phyloP scores from a whole-genome alignment of 2,888 invertebrate species.

The Agrotis exclamationis region DNA sequence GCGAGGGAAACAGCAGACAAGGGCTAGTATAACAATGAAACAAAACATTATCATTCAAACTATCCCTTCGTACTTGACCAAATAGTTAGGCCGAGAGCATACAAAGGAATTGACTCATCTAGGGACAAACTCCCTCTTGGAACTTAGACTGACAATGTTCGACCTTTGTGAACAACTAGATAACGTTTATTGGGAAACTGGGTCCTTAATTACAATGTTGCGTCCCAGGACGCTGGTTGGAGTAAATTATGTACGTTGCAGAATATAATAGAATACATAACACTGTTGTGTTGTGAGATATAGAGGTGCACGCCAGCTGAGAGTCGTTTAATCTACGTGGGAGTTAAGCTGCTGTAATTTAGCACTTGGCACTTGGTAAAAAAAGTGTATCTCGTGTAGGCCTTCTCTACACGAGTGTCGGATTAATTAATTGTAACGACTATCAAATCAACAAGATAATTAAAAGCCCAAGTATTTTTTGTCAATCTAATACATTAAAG shows the following conservation, averaged over 20 bases:
- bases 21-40: background rate
- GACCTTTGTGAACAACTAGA: conserved; percentile 55
- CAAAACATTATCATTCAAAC: conserved; percentile 17
- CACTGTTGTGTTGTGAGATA: background rate
- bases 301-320: background rate
- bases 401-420: too few relatives aligned
- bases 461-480: too few relatives aligned
- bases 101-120: conserved; percentile 46
- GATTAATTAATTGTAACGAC: too few relatives aligned
- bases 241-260: conserved; percentile 24
- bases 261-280: background rate
- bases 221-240: background rate
- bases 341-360: background rate
- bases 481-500: too few relatives aligned
- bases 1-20: too few relatives aligned
- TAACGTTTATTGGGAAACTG: conserved; percentile 53
- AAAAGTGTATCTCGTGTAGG: too few relatives aligned
- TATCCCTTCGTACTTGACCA: conserved; percentile 26
- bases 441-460: too few relatives aligned
- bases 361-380: background rate
- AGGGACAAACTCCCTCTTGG: conserved; percentile 20
- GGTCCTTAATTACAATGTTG: conserved; percentile 53
- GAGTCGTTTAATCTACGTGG: background rate
- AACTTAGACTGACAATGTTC: conserved; percentile 40
- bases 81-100: conserved; percentile 7